These are phyloP conservation scores for Rhingia rostrata DNA, from an alignment of 2,888 invertebrate genomes.

Conservation along the genomic window DNA sequence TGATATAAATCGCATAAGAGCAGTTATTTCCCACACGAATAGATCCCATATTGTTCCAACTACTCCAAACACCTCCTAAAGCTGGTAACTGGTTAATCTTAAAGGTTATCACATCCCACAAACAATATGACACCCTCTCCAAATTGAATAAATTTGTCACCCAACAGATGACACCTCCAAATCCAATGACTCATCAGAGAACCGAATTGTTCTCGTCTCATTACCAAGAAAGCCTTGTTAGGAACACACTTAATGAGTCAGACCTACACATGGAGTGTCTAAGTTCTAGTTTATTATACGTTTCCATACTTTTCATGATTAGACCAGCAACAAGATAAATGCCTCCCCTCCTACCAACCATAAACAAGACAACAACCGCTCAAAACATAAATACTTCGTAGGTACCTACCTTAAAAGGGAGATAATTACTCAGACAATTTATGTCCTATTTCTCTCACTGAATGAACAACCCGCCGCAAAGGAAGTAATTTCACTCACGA, in stretches of 20 bases:
- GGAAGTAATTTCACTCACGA: conserved; percentile 37
- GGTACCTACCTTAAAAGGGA: conserved; percentile 13
- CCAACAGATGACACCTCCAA: neutral
- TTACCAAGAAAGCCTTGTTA: neutral
- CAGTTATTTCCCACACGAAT: no score
- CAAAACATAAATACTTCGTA: conserved; percentile 8
- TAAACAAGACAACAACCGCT: conserved; percentile 9
- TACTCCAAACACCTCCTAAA: neutral
- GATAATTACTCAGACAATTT: conserved; percentile 26
- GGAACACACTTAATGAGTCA: conserved; percentile 28
- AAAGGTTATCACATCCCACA: no score
- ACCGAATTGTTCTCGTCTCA: neutral
- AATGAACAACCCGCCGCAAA: conserved; percentile 9
- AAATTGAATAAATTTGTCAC: neutral
- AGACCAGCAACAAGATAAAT: conserved; percentile 9
- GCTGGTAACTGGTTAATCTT: neutral
- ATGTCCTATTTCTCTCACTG: conserved; percentile 1
- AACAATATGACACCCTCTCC: no score
- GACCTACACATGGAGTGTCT: neutral
- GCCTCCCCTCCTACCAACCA: neutral
- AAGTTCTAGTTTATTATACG: conserved; percentile 1
- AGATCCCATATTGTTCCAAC: no score
- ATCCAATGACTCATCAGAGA: conserved; percentile 19
- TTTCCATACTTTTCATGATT: conserved; percentile 7
- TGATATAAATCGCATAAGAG: no score